Evolutionary conservation across 2,888 invertebrate species (phyloP).

Genomic region (Harpagoxenus sublaevis): DNA sequence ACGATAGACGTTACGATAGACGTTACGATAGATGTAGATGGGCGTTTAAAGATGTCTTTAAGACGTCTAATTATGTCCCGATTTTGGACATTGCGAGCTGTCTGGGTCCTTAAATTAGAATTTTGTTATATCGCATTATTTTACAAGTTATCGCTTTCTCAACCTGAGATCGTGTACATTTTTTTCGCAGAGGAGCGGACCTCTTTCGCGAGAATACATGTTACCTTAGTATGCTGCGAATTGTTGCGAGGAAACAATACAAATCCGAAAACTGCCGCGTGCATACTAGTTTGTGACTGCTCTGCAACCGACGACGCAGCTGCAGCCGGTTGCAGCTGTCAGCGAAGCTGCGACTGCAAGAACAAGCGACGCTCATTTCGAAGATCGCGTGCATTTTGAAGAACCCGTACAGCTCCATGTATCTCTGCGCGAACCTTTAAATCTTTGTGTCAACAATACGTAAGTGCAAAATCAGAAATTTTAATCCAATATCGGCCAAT

Average conservation of each 20-base stretch:
- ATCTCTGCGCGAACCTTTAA: conserved; percentile 23
- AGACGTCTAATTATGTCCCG: no score
- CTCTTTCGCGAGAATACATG: conserved; percentile 74
- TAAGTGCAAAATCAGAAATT: conserved; percentile 25
- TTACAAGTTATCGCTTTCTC: not conserved
- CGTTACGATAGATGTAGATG: no score
- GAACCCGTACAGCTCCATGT: not conserved
- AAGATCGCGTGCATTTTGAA: conserved; percentile 13
- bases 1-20: no score
- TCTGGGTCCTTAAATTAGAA: not conserved
- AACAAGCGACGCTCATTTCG: conserved; percentile 16
- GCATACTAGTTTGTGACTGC: conserved; percentile 43
- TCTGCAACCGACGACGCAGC: conserved; percentile 2
- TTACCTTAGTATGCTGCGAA: conserved; percentile 67
- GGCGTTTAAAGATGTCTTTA: no score
- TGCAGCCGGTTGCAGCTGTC: not conserved
- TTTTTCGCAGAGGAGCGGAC: conserved; percentile 76
- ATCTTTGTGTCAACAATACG: conserved; percentile 23
- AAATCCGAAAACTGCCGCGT: conserved; percentile 50
- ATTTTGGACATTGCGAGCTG: no score
- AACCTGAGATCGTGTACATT: conserved; percentile 66
- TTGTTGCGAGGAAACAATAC: conserved; percentile 20
- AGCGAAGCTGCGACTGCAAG: not conserved
- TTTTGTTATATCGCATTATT: not conserved
- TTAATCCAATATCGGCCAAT: conserved; percentile 11